These are phyloP conservation scores for Drosophila persimilis DNA, from an alignment of 1,140 invertebrate species.

Conservation along the genomic window DNA sequence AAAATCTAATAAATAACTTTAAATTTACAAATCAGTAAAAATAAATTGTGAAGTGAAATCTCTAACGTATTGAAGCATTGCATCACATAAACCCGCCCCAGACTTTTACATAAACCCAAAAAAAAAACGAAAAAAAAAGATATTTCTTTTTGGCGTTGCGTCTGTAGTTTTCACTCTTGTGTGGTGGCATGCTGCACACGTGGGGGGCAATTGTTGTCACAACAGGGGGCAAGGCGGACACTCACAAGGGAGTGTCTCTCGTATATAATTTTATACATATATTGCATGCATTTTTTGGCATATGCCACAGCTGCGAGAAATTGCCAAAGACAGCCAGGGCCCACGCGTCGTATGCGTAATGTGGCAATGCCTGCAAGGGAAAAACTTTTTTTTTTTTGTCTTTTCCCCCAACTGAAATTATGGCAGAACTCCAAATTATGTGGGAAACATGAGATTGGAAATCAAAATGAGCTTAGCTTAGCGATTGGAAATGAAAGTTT, in stretches of 20 bases:
- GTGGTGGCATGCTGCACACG: slow-evolving; percentile 30
- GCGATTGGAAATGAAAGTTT: slow-evolving; percentile 47
- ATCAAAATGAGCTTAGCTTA: slow-evolving; percentile 52
- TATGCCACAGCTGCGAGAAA: slow-evolving; percentile 38
- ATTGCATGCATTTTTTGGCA: slow-evolving; percentile 33
- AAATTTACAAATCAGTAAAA: no score
- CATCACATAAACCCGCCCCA: slow-evolving; percentile 33
- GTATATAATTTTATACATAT: slow-evolving; percentile 53
- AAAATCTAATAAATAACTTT: no score
- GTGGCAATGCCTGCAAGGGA: slow-evolving; percentile 21
- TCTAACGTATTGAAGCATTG: not conserved
- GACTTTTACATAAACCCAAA: slow-evolving; percentile 23
- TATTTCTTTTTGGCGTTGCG: slow-evolving; percentile 1
- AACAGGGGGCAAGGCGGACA: not conserved
- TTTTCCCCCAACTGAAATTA: slow-evolving; percentile 24
- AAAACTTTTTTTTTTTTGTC: slow-evolving; percentile 50
- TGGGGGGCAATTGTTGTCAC: slow-evolving; percentile 6
- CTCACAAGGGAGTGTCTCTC: slow-evolving; percentile 40
- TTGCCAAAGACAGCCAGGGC: slow-evolving; percentile 37
- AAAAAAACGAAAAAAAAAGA: slow-evolving; percentile 4
- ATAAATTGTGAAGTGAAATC: no score
- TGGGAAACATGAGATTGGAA: slow-evolving; percentile 33
- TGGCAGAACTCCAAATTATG: slow-evolving; percentile 33
- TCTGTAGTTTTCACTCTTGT: slow-evolving; percentile 57
- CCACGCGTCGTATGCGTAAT: slow-evolving; percentile 75